A percentile compares a stretch with the other conserved stretches of the same genome.
phyloP scores from a whole-genome alignment of 2,888 invertebrate genomes.

The Phania funesta region DNA sequence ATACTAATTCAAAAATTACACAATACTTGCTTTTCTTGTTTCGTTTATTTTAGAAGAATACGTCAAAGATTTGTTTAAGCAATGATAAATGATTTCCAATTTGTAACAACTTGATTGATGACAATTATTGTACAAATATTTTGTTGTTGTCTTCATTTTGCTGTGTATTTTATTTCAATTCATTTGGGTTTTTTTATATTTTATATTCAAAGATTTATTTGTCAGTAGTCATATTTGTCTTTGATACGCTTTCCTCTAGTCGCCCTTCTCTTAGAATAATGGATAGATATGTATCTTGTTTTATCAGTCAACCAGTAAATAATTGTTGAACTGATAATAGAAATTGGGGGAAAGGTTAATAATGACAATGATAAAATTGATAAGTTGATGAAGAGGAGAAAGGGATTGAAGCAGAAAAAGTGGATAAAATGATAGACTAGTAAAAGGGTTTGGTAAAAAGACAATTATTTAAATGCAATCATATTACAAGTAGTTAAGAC shows the following conservation, averaged over 20 bases:
- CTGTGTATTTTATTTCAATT: slow-evolving; percentile 25
- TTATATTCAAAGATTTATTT: slow-evolving; percentile 16
- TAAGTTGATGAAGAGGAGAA: background rate
- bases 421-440: background rate
- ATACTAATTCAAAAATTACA: too few species aligned
- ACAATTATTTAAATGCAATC: too few species aligned
- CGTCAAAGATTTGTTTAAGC: background rate
- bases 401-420: background rate
- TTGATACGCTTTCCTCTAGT: background rate
- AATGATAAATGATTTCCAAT: slow-evolving; percentile 20
- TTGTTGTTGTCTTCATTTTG: background rate
- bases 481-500: too few species aligned
- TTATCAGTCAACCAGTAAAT: slow-evolving; percentile 46
- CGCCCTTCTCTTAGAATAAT: background rate
- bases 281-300: slow-evolving; percentile 32
- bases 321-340: slow-evolving; percentile 42
- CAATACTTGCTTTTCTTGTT: too few species aligned
- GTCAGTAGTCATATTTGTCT: slow-evolving; percentile 30
- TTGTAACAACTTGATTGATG: slow-evolving; percentile 43
- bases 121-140: slow-evolving; percentile 38
- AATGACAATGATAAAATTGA: slow-evolving; percentile 11
- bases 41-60: background rate
- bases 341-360: background rate
- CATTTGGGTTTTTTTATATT: background rate
- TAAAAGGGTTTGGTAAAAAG: background rate